Conservation (phyloP, 2,113 vertebrate species). For the Pangasianodon hypophthalmus region DNA sequence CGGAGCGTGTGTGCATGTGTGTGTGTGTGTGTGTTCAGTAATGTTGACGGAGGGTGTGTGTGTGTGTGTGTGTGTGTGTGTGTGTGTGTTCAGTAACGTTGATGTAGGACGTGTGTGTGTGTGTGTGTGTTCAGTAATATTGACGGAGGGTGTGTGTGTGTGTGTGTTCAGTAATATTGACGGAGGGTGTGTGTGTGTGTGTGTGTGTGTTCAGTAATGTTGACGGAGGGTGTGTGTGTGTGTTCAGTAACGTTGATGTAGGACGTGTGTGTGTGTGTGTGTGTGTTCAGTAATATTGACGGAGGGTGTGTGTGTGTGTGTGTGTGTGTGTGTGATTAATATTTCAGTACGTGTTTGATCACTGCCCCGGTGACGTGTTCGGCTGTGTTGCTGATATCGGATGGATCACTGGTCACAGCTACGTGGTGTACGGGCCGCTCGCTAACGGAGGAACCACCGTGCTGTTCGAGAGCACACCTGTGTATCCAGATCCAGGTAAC, state of each 20-base stretch:
- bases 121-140: background rate
- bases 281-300: background rate
- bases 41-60: too few relatives aligned
- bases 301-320: background rate
- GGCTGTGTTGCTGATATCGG: conserved; percentile 92
- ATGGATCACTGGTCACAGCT: conserved; percentile 94
- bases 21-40: background rate
- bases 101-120: background rate
- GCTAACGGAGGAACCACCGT: conserved; percentile 89
- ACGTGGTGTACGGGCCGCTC: conserved; percentile 91
- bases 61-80: too few relatives aligned
- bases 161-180: background rate
- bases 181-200: too few relatives aligned
- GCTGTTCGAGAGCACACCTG: conserved; percentile 91
- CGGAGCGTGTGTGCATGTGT: too few relatives aligned
- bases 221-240: too few relatives aligned
- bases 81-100: background rate
- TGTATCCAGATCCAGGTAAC: conserved; percentile 90
- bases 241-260: background rate
- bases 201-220: too few relatives aligned
- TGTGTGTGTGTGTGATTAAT: background rate
- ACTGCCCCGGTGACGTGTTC: conserved; percentile 83
- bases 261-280: background rate
- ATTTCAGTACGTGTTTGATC: conserved; percentile 86
- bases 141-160: background rate